Evolutionary conservation across 2,113 vertebrate genomes (phyloP).

Genomic region (Embiotoca jacksoni): DNA sequence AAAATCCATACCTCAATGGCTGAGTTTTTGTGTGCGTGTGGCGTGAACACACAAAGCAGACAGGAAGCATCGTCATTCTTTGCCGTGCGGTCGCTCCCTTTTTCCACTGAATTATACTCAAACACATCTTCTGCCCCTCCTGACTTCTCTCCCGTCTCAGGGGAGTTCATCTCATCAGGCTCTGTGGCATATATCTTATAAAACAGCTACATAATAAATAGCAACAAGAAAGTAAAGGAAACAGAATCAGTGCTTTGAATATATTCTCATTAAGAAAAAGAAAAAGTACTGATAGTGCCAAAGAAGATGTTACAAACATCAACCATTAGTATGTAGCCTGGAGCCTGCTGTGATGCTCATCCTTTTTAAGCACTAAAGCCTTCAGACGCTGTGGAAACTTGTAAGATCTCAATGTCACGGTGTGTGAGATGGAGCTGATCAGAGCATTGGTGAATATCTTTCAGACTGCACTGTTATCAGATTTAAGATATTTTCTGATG

Average conservation of each 20-base stretch:
- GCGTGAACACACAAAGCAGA: not conserved
- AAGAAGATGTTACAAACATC: no score
- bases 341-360: no score
- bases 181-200: not conserved
- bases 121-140: not conserved
- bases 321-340: no score
- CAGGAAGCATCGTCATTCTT: constrained; percentile 12
- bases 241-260: no score
- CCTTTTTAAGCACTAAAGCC: no score
- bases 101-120: constrained; percentile 2
- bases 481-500: not conserved
- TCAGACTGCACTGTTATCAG: not conserved
- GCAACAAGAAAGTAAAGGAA: not conserved
- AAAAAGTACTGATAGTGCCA: no score
- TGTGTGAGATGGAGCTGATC: not conserved
- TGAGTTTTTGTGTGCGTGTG: constrained; percentile 1
- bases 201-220: constrained; percentile 5
- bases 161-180: not conserved
- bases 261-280: no score
- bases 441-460: not conserved
- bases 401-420: not conserved
- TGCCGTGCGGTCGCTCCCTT: not conserved
- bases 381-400: not conserved
- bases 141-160: not conserved
- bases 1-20: constrained; percentile 43